phyloP scores from a whole-genome alignment of 2,888 invertebrate species.

The Spisula subtruncata region DNA sequence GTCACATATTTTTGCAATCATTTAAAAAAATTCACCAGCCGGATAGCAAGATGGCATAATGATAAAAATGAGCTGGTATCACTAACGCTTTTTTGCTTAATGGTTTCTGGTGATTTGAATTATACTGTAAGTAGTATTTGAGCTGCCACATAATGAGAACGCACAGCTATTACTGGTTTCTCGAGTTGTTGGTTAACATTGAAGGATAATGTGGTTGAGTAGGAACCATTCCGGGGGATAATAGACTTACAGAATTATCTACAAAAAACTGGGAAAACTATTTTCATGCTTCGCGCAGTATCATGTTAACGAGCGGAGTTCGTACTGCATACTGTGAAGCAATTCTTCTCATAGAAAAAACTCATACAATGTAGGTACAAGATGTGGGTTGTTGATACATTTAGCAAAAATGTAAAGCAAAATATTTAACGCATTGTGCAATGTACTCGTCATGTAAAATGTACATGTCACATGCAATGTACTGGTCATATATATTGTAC shows the following conservation, averaged over 20 bases:
- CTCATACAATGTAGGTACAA: no score
- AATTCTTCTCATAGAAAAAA: neutral
- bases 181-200: neutral
- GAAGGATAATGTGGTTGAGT: constrained; percentile 8
- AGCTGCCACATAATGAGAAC: neutral
- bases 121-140: neutral
- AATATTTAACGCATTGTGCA: no score
- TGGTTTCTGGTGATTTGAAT: constrained; percentile 7
- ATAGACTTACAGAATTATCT: neutral
- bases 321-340: neutral
- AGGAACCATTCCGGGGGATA: neutral
- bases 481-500: no score
- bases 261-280: neutral
- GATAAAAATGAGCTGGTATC: neutral
- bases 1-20: neutral
- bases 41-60: neutral
- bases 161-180: neutral
- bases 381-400: no score
- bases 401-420: no score
- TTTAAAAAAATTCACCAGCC: neutral
- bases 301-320: neutral
- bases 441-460: no score
- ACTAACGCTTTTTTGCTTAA: neutral
- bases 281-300: neutral
- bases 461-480: no score